Evolutionary conservation across 2,113 vertebrate genomes (phyloP).

Genomic region (Pseudorasbora parva): DNA sequence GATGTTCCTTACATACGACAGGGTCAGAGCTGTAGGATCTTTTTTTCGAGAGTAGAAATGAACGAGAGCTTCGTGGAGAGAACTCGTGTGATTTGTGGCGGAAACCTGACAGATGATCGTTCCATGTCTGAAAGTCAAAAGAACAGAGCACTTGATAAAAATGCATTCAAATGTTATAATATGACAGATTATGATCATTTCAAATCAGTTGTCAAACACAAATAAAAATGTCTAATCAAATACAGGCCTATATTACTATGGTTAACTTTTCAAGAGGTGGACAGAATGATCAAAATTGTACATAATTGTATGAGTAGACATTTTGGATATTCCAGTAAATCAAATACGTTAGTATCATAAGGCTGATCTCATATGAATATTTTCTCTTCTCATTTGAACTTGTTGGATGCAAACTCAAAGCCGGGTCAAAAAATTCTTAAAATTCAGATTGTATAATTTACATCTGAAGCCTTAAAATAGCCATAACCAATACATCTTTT

Average conservation of each 20-base stretch:
- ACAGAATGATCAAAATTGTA: neutral
- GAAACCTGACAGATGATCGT: slow-evolving; percentile 50
- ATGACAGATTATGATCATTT: neutral
- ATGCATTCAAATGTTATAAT: neutral
- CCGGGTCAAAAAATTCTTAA: neutral
- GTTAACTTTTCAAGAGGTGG: neutral
- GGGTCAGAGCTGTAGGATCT: slow-evolving; percentile 41
- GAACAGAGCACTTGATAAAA: neutral
- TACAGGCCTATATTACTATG: neutral
- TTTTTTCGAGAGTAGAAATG: slow-evolving; percentile 36
- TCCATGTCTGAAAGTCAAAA: slow-evolving; percentile 55
- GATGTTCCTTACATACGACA: slow-evolving; percentile 24
- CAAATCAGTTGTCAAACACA: neutral
- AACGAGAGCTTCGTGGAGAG: slow-evolving; percentile 38
- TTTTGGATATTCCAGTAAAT: neutral
- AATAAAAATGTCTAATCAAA: neutral
- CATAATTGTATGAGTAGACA: neutral
- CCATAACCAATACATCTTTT: too few relatives aligned
- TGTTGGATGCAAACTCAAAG: neutral
- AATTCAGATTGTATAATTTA: neutral
- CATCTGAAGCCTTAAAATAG: neutral
- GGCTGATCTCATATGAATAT: too few relatives aligned
- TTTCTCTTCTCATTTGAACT: neutral
- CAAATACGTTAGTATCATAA: neutral
- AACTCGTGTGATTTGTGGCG: slow-evolving; percentile 51